These are phyloP conservation scores for Ictalurus furcatus DNA, from an alignment of 2,113 vertebrate species.

Conservation along the genomic window DNA sequence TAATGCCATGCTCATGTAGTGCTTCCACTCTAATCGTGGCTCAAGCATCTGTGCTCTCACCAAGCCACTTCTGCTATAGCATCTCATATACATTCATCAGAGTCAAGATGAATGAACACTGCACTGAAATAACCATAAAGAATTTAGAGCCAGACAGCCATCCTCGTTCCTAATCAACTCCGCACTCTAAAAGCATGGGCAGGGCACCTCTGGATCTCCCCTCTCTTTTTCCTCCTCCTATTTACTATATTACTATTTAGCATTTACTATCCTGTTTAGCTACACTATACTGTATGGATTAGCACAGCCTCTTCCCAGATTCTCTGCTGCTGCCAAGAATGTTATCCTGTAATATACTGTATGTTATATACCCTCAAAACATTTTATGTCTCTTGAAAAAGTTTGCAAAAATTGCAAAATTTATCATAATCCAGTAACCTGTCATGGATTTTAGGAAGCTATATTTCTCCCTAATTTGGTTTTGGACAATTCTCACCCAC, in stretches of 20 bases:
- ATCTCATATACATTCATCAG: conserved; percentile 44
- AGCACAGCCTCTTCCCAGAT: background rate
- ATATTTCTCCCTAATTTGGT: background rate
- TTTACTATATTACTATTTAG: too few relatives aligned
- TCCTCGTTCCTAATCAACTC: conserved; percentile 40
- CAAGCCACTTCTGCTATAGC: conserved; percentile 34
- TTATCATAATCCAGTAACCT: background rate
- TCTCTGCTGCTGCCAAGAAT: background rate
- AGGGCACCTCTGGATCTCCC: conserved; percentile 4
- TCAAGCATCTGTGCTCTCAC: conserved; percentile 36
- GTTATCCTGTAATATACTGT: background rate
- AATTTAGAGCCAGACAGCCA: conserved; percentile 42
- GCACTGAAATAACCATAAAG: conserved; percentile 45
- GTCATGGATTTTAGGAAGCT: background rate
- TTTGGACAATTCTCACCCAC: background rate
- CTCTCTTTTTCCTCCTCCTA: conserved; percentile 17
- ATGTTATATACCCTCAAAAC: background rate
- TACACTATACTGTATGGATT: background rate
- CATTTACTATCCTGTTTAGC: conserved; percentile 21
- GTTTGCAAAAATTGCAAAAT: background rate
- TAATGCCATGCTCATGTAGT: conserved; percentile 35
- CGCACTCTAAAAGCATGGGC: conserved; percentile 40
- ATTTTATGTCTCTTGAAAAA: background rate
- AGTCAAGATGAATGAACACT: conserved; percentile 41
- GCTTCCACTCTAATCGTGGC: conserved; percentile 21